Conservation (phyloP, 2,888 invertebrate genomes). For the Chrysolina americana region DNA sequence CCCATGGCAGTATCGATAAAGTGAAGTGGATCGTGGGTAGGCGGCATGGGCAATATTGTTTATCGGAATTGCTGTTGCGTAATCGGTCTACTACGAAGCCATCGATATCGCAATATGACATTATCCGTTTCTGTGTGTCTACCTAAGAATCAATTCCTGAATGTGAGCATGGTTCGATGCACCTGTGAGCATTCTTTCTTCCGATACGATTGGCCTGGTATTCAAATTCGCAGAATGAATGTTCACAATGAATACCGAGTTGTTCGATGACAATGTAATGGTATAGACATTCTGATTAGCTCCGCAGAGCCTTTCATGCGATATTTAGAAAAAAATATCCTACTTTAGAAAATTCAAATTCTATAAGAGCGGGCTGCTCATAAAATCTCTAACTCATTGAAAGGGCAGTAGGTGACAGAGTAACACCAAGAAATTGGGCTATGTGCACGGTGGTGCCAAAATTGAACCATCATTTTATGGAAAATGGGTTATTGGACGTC, state of each 20-base stretch:
- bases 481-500: no score
- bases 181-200: constrained; percentile 14
- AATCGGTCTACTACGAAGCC: constrained; percentile 19
- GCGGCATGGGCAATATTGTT: constrained; percentile 31
- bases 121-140: not conserved
- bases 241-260: constrained; percentile 2
- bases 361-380: no score
- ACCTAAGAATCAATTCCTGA: constrained; percentile 13
- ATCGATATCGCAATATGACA: constrained; percentile 6
- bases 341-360: no score
- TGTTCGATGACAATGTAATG: constrained; percentile 4
- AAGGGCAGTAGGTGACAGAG: no score
- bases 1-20: not conserved
- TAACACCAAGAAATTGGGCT: no score
- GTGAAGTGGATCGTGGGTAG: constrained; percentile 33
- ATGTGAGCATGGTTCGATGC: constrained; percentile 11
- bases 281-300: not conserved
- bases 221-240: not conserved
- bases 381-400: no score
- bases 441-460: no score
- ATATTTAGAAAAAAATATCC: no score
- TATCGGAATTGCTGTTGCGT: constrained; percentile 33
- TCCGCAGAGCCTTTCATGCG: no score
- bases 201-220: constrained; percentile 13
- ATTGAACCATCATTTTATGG: no score